Percentiles rank a stretch among this genome's conserved stretches.
These are phyloP conservation scores for Podarcis lilfordi DNA, from an alignment of 2,797 vertebrate genomes.

Conservation along the genomic window DNA sequence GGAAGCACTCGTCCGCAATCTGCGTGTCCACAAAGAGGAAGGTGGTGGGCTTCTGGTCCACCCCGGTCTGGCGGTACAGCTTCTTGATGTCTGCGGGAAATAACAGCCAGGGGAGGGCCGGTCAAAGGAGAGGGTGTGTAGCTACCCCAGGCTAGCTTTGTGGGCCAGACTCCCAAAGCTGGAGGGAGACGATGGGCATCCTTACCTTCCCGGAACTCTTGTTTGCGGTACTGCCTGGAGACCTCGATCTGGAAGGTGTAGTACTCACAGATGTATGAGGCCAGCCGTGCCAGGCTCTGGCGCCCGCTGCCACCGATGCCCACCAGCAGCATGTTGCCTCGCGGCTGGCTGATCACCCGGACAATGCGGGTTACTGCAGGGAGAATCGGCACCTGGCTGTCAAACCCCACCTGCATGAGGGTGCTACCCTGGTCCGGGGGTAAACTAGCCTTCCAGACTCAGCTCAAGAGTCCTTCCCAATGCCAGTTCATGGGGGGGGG, in stretches of 20 bases:
- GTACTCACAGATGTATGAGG: conserved; percentile 86
- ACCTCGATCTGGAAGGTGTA: conserved; percentile 88
- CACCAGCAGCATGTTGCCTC: conserved; percentile 91
- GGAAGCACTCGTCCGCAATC: conserved; percentile 85
- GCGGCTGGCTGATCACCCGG: conserved; percentile 88
- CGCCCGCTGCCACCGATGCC: conserved; percentile 90
- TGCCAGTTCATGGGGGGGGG: too few relatives aligned
- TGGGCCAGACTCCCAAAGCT: too few relatives aligned
- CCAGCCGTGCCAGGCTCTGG: conserved; percentile 87
- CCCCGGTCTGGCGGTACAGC: conserved; percentile 85
- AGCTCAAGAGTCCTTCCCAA: neutral
- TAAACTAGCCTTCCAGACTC: neutral
- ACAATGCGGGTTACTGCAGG: conserved; percentile 77
- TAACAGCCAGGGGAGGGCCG: neutral
- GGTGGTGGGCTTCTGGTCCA: conserved; percentile 86
- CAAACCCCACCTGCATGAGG: neutral
- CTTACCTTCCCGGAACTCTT: conserved; percentile 89
- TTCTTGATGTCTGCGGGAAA: conserved; percentile 85
- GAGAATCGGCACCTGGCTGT: neutral
- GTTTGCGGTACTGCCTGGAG: conserved; percentile 87
- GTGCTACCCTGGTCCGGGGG: too few relatives aligned
- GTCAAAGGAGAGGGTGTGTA: neutral
- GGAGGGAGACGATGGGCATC: neutral
- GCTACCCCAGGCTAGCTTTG: accelerated
- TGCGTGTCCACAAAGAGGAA: conserved; percentile 91